Conservation (phyloP, 2,888 invertebrate genomes). For the Dynastes tityus region DNA sequence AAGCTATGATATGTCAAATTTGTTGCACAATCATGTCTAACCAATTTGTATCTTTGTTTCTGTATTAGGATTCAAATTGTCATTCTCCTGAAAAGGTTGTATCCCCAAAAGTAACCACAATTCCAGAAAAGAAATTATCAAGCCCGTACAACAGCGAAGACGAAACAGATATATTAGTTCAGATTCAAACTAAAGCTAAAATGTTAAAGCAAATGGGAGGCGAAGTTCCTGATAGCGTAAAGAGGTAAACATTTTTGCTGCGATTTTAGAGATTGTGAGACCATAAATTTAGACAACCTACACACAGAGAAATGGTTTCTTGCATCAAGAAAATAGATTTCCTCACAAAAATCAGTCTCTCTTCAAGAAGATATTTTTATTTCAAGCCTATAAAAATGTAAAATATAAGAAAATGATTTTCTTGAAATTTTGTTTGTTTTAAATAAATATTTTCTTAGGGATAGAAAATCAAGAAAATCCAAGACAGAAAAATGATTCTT, state of each 20-base stretch:
- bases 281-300: too few species aligned
- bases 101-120: background rate
- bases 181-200: conserved; percentile 69
- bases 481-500: too few species aligned
- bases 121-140: conserved; percentile 23
- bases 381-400: too few species aligned
- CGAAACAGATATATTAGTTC: conserved; percentile 68
- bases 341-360: too few species aligned
- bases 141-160: conserved; percentile 61
- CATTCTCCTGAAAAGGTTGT: conserved; percentile 6
- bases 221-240: conserved; percentile 66
- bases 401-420: too few species aligned
- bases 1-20: conserved; percentile 55
- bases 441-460: too few species aligned
- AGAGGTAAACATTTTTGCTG: conserved; percentile 54
- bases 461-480: too few species aligned
- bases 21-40: background rate
- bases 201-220: conserved; percentile 69
- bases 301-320: too few species aligned
- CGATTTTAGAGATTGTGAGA: background rate
- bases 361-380: too few species aligned
- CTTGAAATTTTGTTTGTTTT: too few species aligned
- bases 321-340: too few species aligned
- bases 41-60: background rate
- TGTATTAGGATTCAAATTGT: conserved; percentile 2